Conservation (phyloP, 2,888 invertebrate genomes). For the Synergus japonicus region DNA sequence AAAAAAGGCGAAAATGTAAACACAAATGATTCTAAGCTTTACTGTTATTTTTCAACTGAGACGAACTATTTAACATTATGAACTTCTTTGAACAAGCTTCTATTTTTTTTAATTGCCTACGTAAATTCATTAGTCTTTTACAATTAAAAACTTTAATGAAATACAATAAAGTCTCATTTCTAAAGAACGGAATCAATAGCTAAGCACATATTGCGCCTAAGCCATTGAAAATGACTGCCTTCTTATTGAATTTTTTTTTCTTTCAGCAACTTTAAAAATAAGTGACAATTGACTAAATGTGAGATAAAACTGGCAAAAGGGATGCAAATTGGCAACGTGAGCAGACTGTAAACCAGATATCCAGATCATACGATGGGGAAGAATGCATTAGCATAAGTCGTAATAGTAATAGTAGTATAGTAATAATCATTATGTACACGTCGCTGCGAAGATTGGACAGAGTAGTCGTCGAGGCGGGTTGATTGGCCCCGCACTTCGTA, state of each 20-base stretch:
- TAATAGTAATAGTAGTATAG: slow-evolving; percentile 45
- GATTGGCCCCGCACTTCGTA: slow-evolving; percentile 74
- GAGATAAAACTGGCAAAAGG: neutral
- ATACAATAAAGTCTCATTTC: neutral
- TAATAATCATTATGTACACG: slow-evolving; percentile 66
- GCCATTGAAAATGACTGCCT: neutral
- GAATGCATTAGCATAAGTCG: neutral
- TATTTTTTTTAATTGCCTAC: neutral
- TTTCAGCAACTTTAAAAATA: neutral
- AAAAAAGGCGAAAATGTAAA: neutral
- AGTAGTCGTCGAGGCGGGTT: slow-evolving; percentile 75
- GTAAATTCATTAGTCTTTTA: neutral
- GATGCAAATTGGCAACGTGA: slow-evolving; percentile 28
- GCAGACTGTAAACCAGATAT: slow-evolving; percentile 34
- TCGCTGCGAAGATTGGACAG: slow-evolving; percentile 76
- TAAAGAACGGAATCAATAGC: neutral
- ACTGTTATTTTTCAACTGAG: neutral
- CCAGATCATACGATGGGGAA: slow-evolving; percentile 12
- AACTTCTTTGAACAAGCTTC: neutral
- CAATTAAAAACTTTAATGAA: neutral
- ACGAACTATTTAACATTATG: neutral
- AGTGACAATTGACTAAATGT: neutral
- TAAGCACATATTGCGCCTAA: neutral
- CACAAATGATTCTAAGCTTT: neutral
- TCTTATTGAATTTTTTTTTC: neutral